Base-by-base conservation (phyloP, 30 jellyfish, hydroid and myxozoan genomes). In the Aurelia sp. region DNA sequence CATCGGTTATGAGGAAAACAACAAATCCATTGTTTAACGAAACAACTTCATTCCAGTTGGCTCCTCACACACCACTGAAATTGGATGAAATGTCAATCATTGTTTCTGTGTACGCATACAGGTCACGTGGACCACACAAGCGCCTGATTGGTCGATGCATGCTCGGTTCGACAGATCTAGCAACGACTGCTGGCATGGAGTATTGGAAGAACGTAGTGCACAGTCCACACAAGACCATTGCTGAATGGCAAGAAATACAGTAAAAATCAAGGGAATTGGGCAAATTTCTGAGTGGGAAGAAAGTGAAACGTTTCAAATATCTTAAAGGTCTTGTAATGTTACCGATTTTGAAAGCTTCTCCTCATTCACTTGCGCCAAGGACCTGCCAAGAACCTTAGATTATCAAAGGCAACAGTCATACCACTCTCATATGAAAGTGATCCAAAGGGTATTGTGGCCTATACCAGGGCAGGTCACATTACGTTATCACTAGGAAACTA, bases 61-160 rank as follows among this genome's bases (percentile, higher is more conserved):
- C 53, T 50, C 64, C 91, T 4, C 70, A 81, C 44, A 18, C 81
- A 55, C 81, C 38, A 13, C 7, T 81, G 38, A 75, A 20, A 18
- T 18, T 71, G 60, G 77, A 78, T 1, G 47, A 70, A 70, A 74
- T 59, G 76, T 21, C 53, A n/a, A 51, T 81, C 72, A 48, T 90
- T 2, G 57, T 90, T 53, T 75, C 92, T 3, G 79, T 72, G n/a
- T 67, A 68, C 52, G 81, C 86, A 6, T 21, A 67, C 87, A 72
- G 92, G 63, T 52, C 94, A 73, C 91, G 87, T 33, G 97, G 89
- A 7, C 88, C 92, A 53, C 88, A 82, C 78, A 80, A 91, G 70
- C 92, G 97, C 17, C 75, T 90, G 77, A 31, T 95, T 57, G 99
- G 99, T 17, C 92, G 93, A n/a, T 82, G 78, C 52, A 27, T 64